These are phyloP conservation scores for Platorchestia sp. DNA, from an alignment of 1,140 invertebrate species.

Conservation along the genomic window DNA sequence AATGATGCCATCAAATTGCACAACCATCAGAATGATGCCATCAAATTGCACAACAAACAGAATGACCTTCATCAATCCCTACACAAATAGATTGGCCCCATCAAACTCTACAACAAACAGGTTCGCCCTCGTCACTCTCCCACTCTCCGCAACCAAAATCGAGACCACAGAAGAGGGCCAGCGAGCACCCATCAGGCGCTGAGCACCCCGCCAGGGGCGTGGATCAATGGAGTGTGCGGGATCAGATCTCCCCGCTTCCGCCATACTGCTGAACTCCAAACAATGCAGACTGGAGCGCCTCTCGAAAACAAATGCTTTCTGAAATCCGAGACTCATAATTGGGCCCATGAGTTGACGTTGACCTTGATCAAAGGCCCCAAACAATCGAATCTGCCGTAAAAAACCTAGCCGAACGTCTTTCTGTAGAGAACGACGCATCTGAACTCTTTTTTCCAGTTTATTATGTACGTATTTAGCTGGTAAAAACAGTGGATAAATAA, in stretches of 20 bases:
- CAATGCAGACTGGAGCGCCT: not conserved
- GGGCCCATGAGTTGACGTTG: not conserved
- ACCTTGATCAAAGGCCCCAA: not conserved
- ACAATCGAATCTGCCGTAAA: not conserved
- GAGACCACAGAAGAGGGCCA: not conserved
- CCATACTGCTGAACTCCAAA: not conserved
- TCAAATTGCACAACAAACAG: no score
- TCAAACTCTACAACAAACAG: no score
- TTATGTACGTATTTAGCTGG: not conserved
- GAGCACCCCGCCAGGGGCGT: not conserved
- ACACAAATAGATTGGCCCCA: no score
- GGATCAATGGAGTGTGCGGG: constrained; percentile 2
- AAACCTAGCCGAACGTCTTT: not conserved
- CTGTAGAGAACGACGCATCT: not conserved
- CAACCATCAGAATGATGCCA: no score
- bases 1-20: no score
- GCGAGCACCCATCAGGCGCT: not conserved
- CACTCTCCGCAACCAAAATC: not conserved
- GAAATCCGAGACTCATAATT: not conserved
- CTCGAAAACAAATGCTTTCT: not conserved
- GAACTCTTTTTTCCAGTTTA: not conserved
- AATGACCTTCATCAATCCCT: no score
- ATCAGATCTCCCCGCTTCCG: not conserved
- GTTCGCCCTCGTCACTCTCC: no score
- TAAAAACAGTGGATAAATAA: not conserved